Conservation (phyloP, 2,888 invertebrate genomes). For the Nysson spinosus region DNA sequence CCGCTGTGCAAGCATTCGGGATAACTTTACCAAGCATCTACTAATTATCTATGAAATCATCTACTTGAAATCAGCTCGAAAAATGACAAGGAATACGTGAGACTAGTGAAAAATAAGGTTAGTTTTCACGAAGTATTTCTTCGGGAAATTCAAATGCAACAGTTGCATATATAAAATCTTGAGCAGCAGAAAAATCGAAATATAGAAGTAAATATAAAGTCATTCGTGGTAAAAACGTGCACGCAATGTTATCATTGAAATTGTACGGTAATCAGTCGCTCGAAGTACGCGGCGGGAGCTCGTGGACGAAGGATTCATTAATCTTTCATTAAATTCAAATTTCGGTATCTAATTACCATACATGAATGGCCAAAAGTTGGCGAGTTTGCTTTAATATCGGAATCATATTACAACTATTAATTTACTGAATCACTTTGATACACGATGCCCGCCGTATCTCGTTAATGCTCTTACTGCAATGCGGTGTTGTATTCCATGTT, state of each 20-base stretch:
- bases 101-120: too few relatives aligned
- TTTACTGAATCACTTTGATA: neutral
- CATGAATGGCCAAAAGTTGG: conserved; percentile 11
- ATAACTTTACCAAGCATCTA: too few relatives aligned
- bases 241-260: neutral
- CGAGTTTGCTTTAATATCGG: neutral
- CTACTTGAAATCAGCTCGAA: too few relatives aligned
- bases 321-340: conserved; percentile 21
- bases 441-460: neutral
- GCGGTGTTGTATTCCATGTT: conserved; percentile 1
- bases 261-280: neutral
- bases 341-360: neutral
- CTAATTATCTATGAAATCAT: too few relatives aligned
- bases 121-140: too few relatives aligned
- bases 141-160: too few relatives aligned
- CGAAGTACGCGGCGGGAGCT: conserved; percentile 4
- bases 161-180: too few relatives aligned
- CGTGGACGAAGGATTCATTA: conserved; percentile 2
- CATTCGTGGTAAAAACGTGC: too few relatives aligned
- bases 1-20: too few relatives aligned
- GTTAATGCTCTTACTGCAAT: neutral
- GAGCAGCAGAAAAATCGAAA: too few relatives aligned
- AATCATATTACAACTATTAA: conserved; percentile 2
- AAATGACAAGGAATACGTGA: too few relatives aligned
- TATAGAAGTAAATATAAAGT: too few relatives aligned